Evolutionary conservation across 2,888 invertebrate species (phyloP).

Genomic region (Fragum whitleyi): DNA sequence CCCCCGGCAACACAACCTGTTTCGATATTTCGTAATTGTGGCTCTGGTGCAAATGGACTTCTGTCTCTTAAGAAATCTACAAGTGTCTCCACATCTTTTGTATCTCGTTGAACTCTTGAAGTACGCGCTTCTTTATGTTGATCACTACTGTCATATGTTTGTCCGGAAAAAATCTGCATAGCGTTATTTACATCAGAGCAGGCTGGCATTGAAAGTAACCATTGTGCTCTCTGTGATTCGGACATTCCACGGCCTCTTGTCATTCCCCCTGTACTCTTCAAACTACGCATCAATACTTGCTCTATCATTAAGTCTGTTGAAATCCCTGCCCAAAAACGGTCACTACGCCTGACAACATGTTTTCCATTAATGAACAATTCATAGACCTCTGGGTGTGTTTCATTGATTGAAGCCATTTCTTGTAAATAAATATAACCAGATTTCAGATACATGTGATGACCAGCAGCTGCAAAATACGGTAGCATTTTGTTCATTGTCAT

Average conservation of each 20-base stretch:
- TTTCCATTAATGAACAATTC: not conserved
- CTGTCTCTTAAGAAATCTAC: constrained; percentile 47
- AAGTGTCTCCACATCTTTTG: constrained; percentile 50
- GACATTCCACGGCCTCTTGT: constrained; percentile 20
- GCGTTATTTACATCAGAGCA: constrained; percentile 11
- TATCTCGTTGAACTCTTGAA: constrained; percentile 51
- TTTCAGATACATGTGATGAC: constrained; percentile 45
- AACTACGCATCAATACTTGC: constrained; percentile 11
- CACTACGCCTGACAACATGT: constrained; percentile 12
- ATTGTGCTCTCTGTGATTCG: constrained; percentile 7
- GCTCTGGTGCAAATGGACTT: constrained; percentile 62
- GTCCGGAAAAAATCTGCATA: too few species aligned
- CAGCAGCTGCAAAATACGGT: constrained; percentile 43
- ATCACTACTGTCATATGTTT: too few species aligned
- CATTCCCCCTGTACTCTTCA: constrained; percentile 18
- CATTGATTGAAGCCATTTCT: constrained; percentile 32
- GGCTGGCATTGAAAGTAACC: constrained; percentile 18
- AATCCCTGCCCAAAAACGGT: constrained; percentile 13
- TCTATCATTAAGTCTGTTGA: constrained; percentile 17
- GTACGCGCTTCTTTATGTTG: constrained; percentile 61
- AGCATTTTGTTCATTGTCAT: constrained; percentile 38
- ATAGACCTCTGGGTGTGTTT: constrained; percentile 9
- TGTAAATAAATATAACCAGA: constrained; percentile 60
- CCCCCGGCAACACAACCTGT: constrained; percentile 63
- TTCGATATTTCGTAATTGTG: constrained; percentile 63